A percentile compares a stretch with the other conserved stretches of the same genome.
phyloP scores from a whole-genome alignment of 1,140 invertebrate genomes.

The Brachionus rotundiformis region DNA sequence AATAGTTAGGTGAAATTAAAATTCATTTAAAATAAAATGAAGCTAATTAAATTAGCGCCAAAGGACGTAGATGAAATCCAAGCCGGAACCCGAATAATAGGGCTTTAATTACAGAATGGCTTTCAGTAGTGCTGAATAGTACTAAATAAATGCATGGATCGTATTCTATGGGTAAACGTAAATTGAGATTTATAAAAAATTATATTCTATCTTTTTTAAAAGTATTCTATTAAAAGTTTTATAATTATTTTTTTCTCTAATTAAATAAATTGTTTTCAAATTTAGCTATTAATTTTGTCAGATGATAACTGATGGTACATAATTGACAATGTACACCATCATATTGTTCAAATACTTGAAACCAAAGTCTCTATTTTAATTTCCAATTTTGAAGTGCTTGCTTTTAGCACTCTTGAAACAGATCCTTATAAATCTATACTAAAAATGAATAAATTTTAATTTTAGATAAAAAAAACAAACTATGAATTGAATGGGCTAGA shows the following conservation, averaged over 20 bases:
- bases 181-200: not conserved
- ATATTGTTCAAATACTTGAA: not conserved
- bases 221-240: no score
- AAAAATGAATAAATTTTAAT: not conserved
- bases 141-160: not conserved
- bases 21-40: not conserved
- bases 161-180: not conserved
- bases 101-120: slow-evolving; percentile 9
- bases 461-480: not conserved
- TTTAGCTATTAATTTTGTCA: not conserved
- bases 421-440: not conserved
- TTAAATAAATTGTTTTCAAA: no score
- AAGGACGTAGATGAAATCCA: not conserved
- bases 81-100: slow-evolving; percentile 24
- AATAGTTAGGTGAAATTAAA: not conserved
- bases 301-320: not conserved
- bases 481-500: slow-evolving; percentile 5
- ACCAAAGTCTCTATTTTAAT: not conserved
- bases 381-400: not conserved
- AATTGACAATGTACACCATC: not conserved
- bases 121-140: not conserved
- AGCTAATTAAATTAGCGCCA: not conserved
- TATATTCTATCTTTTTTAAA: no score
- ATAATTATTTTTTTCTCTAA: no score
- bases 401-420: not conserved